Base-by-base conservation (phyloP, 2,797 vertebrate species). In the Argyrosomus regius region DNA sequence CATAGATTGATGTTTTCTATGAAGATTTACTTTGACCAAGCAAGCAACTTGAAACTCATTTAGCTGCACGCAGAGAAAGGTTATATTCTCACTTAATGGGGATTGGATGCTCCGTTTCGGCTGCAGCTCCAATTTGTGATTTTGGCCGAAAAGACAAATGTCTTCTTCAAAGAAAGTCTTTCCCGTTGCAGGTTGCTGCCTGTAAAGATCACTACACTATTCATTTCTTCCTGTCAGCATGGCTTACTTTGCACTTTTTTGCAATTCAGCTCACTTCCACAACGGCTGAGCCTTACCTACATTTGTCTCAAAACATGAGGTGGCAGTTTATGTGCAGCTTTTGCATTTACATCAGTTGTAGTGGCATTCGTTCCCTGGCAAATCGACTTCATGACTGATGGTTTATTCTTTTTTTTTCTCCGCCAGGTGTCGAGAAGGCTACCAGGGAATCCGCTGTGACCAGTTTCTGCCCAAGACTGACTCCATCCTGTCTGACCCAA, bases 391-490 rank as follows among this genome's bases (percentile, higher is more conserved):
- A 0, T 59, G 22, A 75, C 72, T 78, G n/a, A 46, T 20, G 26
- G 16, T 52, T 45, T 8, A 6, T 56, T 61, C 6, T 20, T 63
- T 50, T 54, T 63, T 50, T 54, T 49, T 50, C 16, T 68, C 49
- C 74, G 81, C 67, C 95, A 99, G 98, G 95, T 99, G 98, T 96
- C 97, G 97, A 93, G 98, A 99, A 95, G 98, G 98, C 88, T 99
- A 99, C 95, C 98, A 99, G 90, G 98, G 98, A 90, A 98, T 99
- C 81, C 97, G 98, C 84, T 99, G 98, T 90, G 98, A 99, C 94
- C 98, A 99, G 92, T 99, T 99, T 92, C 96, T 99, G 87, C 98
- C 98, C 90, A 99, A 99, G 96, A 99, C 98, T 0, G 98, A 99
- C 94, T 98, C 98, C 90, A 97, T 99, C 94, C 94, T 99, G 84